Percentiles rank a stretch among this genome's conserved stretches.
Conservation (phyloP, 2,113 vertebrate species). For the Rhagologus leucostigma region DNA sequence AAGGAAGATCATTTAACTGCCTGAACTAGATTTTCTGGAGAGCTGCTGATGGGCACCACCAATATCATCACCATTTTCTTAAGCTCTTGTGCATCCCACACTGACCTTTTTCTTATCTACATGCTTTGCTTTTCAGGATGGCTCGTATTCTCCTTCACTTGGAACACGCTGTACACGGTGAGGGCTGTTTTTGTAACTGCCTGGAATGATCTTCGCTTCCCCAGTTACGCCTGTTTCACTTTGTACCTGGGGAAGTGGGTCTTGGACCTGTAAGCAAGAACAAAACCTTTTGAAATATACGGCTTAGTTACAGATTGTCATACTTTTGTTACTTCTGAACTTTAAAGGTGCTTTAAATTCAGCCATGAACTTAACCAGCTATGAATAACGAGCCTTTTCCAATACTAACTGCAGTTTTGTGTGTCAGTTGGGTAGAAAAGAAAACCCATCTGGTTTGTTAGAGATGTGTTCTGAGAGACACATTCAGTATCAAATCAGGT, state of each 20-base stretch:
- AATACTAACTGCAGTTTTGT: background rate
- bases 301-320: background rate
- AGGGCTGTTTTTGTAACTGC: background rate
- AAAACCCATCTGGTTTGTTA: background rate
- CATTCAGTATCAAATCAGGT: background rate
- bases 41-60: background rate
- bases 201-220: background rate
- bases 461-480: background rate
- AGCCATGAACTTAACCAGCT: too few relatives aligned
- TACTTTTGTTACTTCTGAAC: background rate
- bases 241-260: background rate
- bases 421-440: background rate
- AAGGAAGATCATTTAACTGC: background rate
- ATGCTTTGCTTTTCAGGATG: background rate
- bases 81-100: background rate
- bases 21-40: background rate
- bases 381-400: background rate
- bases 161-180: rapidly evolving
- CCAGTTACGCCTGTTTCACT: background rate
- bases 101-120: background rate
- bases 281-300: background rate
- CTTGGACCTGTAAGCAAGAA: background rate
- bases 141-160: background rate
- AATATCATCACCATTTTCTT: background rate
- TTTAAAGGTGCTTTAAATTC: background rate